Percentiles rank a stretch among this genome's conserved stretches.
phyloP scores from a whole-genome alignment of 2,113 vertebrate genomes.

The Oreotragus oreotragus region DNA sequence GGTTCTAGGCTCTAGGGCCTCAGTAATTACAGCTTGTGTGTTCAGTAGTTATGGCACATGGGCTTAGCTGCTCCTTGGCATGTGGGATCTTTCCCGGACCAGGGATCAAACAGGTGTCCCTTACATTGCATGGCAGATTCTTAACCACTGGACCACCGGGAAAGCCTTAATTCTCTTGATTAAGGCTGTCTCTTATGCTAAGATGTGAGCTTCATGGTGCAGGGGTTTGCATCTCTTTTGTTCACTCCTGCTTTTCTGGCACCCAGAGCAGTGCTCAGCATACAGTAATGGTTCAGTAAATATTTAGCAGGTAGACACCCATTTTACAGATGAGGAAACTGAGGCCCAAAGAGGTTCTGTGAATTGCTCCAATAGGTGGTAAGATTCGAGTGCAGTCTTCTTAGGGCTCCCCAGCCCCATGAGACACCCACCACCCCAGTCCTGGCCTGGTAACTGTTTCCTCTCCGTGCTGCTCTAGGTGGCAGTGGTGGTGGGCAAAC shows the following conservation, averaged over 20 bases:
- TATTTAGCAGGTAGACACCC: neutral
- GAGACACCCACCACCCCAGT: neutral
- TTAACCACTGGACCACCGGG: neutral
- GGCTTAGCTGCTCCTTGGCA: neutral
- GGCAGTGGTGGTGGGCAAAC: neutral
- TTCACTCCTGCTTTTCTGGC: neutral
- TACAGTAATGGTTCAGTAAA: neutral
- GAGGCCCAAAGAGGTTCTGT: neutral
- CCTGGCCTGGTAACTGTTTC: neutral
- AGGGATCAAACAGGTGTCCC: neutral
- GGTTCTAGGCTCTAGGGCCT: neutral
- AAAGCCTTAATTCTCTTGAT: neutral
- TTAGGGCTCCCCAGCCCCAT: neutral
- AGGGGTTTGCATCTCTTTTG: neutral
- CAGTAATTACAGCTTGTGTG: neutral
- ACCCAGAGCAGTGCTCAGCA: neutral
- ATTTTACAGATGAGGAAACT: slow-evolving; percentile 9
- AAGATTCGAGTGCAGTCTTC: neutral
- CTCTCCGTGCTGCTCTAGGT: neutral
- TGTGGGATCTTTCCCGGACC: neutral
- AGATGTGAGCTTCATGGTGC: rapidly evolving
- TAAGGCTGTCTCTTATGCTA: too few species aligned
- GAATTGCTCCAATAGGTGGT: neutral
- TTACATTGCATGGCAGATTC: neutral
- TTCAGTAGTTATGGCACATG: neutral